Conservation (phyloP, 2,888 invertebrate species). For the Drosophila anomalata region DNA sequence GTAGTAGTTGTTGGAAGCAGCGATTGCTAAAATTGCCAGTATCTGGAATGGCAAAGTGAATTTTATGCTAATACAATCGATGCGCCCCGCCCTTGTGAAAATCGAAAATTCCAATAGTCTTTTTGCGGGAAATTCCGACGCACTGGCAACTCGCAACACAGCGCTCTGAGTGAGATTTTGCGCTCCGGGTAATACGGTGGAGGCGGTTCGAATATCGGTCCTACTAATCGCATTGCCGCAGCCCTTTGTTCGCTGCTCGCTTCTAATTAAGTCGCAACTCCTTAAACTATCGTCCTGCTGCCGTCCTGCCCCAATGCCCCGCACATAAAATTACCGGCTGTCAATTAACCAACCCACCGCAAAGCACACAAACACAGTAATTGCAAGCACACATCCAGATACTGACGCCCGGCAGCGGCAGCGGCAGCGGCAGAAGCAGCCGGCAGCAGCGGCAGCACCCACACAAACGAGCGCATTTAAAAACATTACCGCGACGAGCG, state of each 20-base stretch:
- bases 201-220: slow-evolving; percentile 25
- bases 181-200: not conserved
- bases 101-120: not conserved
- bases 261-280: slow-evolving; percentile 36
- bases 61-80: slow-evolving; percentile 61
- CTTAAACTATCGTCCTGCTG: slow-evolving; percentile 18
- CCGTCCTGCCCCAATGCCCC: slow-evolving; percentile 9
- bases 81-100: slow-evolving; percentile 14
- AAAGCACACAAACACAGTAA: slow-evolving; percentile 37
- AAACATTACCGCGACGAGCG: slow-evolving; percentile 63
- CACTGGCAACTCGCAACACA: not conserved
- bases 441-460: slow-evolving; percentile 11
- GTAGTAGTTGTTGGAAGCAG: slow-evolving; percentile 30
- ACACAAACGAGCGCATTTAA: slow-evolving; percentile 71
- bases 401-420: slow-evolving; percentile 8
- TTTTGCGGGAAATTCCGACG: not conserved
- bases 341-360: slow-evolving; percentile 58
- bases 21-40: slow-evolving; percentile 79
- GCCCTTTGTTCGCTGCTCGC: slow-evolving; percentile 18
- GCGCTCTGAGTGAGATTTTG: not conserved
- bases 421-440: slow-evolving; percentile 12
- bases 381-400: slow-evolving; percentile 27
- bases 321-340: slow-evolving; percentile 63
- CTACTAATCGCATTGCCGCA: slow-evolving; percentile 23
- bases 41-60: slow-evolving; percentile 71